Conservation (phyloP, 2,113 vertebrate genomes). For the Tursiops truncatus region DNA sequence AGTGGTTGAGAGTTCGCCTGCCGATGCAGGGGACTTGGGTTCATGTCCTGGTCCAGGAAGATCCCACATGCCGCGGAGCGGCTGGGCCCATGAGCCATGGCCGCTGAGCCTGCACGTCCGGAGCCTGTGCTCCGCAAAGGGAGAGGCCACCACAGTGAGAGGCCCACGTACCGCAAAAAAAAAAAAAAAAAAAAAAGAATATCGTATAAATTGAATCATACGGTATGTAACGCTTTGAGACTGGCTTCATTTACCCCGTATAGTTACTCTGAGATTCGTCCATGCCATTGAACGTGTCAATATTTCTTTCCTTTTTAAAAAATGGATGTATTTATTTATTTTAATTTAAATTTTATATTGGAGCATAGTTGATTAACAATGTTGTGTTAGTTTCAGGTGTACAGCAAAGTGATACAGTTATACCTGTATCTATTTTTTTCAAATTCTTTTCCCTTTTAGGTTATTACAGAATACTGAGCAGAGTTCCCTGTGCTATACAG, state of each 20-base stretch:
- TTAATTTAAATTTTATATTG: not conserved
- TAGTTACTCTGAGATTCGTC: not conserved
- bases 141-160: too few relatives aligned
- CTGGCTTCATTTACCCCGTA: not conserved
- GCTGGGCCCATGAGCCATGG: too few relatives aligned
- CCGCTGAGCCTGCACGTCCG: too few relatives aligned
- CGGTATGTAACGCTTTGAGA: not conserved
- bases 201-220: not conserved
- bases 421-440: not conserved
- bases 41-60: too few relatives aligned
- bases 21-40: too few relatives aligned
- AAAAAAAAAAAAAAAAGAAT: not conserved
- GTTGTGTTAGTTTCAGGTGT: not conserved
- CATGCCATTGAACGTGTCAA: not conserved
- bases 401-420: not conserved
- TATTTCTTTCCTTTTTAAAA: not conserved
- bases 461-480: too few relatives aligned
- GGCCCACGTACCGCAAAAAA: too few relatives aligned
- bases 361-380: not conserved
- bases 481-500: too few relatives aligned
- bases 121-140: too few relatives aligned
- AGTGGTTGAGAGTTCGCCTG: too few relatives aligned
- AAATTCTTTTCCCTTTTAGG: too few relatives aligned
- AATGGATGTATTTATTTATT: not conserved
- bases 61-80: too few relatives aligned